Evolutionary conservation across 2,797 vertebrate genomes (phyloP).

Genomic region (Chiloscyllium punctatum): DNA sequence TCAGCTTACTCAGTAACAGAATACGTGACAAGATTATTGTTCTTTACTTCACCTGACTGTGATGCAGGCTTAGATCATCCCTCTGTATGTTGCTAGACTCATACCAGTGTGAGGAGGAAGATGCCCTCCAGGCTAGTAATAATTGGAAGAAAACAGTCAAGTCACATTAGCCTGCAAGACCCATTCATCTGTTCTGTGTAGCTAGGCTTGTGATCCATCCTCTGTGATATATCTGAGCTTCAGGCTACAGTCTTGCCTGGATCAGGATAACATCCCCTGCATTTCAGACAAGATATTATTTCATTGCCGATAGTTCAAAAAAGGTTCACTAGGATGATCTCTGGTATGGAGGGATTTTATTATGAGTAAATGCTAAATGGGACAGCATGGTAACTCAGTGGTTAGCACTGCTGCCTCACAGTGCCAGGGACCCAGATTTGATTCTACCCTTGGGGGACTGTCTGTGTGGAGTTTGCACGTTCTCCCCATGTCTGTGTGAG

Average conservation of each 20-base stretch:
- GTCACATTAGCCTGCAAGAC: not conserved
- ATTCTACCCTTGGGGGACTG: no score
- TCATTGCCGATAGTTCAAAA: no score
- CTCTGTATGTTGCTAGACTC: not conserved
- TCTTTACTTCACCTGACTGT: not conserved
- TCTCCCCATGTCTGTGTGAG: no score
- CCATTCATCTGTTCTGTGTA: not conserved
- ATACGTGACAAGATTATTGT: not conserved
- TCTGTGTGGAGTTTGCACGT: no score
- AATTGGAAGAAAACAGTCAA: not conserved
- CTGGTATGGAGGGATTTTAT: no score
- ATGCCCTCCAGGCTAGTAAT: not conserved
- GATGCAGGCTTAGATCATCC: not conserved
- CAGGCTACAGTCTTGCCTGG: not conserved
- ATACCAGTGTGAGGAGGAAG: not conserved
- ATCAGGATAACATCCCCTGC: not conserved
- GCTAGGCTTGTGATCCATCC: not conserved
- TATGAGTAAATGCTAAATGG: no score
- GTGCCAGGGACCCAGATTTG: no score
- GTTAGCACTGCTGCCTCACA: no score
- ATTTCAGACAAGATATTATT: no score
- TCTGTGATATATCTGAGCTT: not conserved
- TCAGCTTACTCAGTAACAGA: not conserved
- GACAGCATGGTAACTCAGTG: no score
- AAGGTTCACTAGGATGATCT: no score